Evolutionary conservation across 1,140 invertebrate species (phyloP).

Genomic region (Lordiphosa clarofinis): DNA sequence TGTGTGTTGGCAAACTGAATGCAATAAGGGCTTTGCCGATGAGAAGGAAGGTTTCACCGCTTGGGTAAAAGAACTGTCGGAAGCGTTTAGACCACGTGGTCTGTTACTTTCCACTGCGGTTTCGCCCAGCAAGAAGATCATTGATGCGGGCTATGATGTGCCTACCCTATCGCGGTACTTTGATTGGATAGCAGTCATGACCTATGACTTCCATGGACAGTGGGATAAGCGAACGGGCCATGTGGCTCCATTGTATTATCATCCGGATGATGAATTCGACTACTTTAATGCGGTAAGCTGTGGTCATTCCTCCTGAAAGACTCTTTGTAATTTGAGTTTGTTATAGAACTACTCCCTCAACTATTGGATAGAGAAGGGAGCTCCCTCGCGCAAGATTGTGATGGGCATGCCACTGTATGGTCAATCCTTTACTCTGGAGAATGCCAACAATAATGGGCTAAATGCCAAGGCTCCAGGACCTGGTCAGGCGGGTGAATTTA

Average conservation of each 20-base stretch:
- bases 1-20: conserved; percentile 85
- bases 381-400: conserved; percentile 88
- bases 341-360: conserved; percentile 90
- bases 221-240: conserved; percentile 95
- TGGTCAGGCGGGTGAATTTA: conserved; percentile 90
- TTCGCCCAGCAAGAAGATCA: conserved; percentile 92
- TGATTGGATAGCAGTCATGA: conserved; percentile 95
- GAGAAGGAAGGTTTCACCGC: conserved; percentile 90
- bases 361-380: conserved; percentile 92
- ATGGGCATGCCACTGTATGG: conserved; percentile 96
- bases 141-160: conserved; percentile 92
- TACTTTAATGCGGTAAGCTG: conserved; percentile 84
- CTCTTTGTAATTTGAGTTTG: conserved; percentile 26
- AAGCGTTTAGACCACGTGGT: conserved; percentile 86
- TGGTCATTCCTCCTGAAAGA: not conserved
- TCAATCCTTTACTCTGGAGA: conserved; percentile 87
- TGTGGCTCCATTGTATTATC: conserved; percentile 90
- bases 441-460: conserved; percentile 83
- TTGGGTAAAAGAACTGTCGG: conserved; percentile 87
- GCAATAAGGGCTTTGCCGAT: conserved; percentile 89
- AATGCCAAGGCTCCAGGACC: conserved; percentile 87
- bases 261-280: conserved; percentile 88
- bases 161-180: conserved; percentile 85
- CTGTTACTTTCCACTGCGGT: conserved; percentile 90
- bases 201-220: conserved; percentile 93